Evolutionary conservation across 1,140 invertebrate genomes (phyloP).

Genomic region (Ditylenchus dipsaci): DNA sequence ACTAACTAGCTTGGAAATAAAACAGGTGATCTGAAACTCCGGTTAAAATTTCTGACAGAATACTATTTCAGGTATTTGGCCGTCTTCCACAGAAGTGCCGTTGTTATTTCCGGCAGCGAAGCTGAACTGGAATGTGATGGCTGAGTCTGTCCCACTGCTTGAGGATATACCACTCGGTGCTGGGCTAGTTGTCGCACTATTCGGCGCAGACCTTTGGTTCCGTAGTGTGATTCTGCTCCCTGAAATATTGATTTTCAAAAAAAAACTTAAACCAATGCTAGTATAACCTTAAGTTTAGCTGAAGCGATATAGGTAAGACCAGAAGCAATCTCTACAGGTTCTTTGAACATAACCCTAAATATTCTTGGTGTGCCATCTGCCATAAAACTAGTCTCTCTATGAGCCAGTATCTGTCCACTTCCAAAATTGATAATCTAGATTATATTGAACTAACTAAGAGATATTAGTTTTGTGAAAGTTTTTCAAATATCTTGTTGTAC

Average conservation of each 20-base stretch:
- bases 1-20: no score
- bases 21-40: no score
- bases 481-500: background rate
- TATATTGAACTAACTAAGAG: background rate
- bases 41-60: slow-evolving; percentile 64
- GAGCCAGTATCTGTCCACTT: slow-evolving; percentile 72
- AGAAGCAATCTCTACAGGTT: slow-evolving; percentile 76
- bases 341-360: slow-evolving; percentile 81
- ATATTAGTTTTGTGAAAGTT: slow-evolving; percentile 13
- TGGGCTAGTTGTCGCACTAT: slow-evolving; percentile 72
- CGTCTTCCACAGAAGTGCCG: slow-evolving; percentile 81
- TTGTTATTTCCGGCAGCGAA: slow-evolving; percentile 82
- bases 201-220: slow-evolving; percentile 73
- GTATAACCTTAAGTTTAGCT: slow-evolving; percentile 71
- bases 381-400: slow-evolving; percentile 73
- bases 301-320: slow-evolving; percentile 78
- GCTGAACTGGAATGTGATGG: slow-evolving; percentile 75
- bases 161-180: background rate
- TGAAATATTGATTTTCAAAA: slow-evolving; percentile 59
- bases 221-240: slow-evolving; percentile 83
- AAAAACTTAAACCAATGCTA: slow-evolving; percentile 5
- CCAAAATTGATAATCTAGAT: slow-evolving; percentile 70
- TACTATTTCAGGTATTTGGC: slow-evolving; percentile 82
- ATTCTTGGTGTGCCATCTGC: slow-evolving; percentile 77
- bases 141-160: slow-evolving; percentile 11